Base-by-base conservation (phyloP, 1,140 invertebrate species). In the Atta texana region DNA sequence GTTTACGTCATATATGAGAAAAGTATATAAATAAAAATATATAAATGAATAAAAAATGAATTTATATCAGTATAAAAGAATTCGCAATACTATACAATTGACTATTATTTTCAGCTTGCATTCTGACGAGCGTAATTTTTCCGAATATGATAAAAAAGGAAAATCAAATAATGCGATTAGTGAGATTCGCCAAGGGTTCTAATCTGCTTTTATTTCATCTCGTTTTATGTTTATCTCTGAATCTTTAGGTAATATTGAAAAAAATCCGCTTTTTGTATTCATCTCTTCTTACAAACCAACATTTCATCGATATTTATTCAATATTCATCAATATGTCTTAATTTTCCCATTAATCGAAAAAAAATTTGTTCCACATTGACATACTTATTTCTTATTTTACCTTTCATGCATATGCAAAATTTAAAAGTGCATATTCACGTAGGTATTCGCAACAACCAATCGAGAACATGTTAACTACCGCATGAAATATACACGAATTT, bases 161-260 rank as follows among this genome's bases (percentile, higher is more conserved):
- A 74, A 44, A 61, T 24, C 6, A 7, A 74, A 74, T 82, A 74
- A 74, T 51, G 7, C 68, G 55, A 82, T 84, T 71, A 71, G 21
- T n/a, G 55, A 6, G n/a, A 31, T 34, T 51, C 53, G 39, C 7
- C 7, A 6, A 72, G 24, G 6, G 68, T 81, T 81, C 16, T 57
- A 84, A 74, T n/a, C n/a, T 74, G n/a, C 61, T 51, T 72, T 31
- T 59, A 72, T 84, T 74, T 84, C 24, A 61, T 51, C 10, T 49
- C 39, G 18, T 24, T 24, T 24, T 24, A 24, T 74, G 14, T 61
- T 74, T 31, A 74, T 61, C 24, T 21, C 34, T 14, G 78, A 61
- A 61, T 49, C 21, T 59, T 34, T 39, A 44, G 2, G 39, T 24
- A 57, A 57, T 24, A 51, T 71, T 55, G n/a, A 55, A 84, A 49